These are phyloP conservation scores for Craseonycteris thonglongyai DNA, from an alignment of 2,113 vertebrate species.

Conservation along the genomic window DNA sequence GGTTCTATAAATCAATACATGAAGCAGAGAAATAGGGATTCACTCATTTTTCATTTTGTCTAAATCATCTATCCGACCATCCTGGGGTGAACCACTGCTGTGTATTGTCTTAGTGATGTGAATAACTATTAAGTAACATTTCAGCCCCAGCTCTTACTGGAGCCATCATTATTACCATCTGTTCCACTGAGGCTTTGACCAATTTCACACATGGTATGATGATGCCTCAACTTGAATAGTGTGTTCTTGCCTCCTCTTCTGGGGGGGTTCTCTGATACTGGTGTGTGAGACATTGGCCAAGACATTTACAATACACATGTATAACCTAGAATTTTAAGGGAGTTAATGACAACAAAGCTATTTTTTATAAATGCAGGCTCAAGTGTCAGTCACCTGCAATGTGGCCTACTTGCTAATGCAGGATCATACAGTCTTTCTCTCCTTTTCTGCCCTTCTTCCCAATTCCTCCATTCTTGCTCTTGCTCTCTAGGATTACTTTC, in stretches of 20 bases:
- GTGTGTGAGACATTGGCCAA: neutral
- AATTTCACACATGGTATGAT: neutral
- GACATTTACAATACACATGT: neutral
- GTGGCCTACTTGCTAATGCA: neutral
- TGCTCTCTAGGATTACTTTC: neutral
- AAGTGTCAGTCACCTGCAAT: neutral
- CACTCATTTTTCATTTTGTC: neutral
- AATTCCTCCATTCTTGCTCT: neutral
- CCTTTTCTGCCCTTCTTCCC: neutral
- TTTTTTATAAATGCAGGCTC: neutral
- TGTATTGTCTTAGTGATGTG: neutral
- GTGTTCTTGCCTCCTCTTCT: neutral
- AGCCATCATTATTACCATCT: neutral
- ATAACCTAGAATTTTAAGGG: neutral
- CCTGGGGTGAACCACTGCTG: neutral
- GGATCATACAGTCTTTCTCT: neutral
- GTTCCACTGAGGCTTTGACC: neutral
- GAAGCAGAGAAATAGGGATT: neutral
- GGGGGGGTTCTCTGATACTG: neutral
- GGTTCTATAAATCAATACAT: neutral
- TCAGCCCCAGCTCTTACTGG: neutral
- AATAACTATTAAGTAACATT: neutral
- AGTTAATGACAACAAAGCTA: neutral
- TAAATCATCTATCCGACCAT: neutral
- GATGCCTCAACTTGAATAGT: neutral